These are phyloP conservation scores for Chaenocephalus aceratus DNA, from an alignment of 2,113 vertebrate species.

Conservation along the genomic window DNA sequence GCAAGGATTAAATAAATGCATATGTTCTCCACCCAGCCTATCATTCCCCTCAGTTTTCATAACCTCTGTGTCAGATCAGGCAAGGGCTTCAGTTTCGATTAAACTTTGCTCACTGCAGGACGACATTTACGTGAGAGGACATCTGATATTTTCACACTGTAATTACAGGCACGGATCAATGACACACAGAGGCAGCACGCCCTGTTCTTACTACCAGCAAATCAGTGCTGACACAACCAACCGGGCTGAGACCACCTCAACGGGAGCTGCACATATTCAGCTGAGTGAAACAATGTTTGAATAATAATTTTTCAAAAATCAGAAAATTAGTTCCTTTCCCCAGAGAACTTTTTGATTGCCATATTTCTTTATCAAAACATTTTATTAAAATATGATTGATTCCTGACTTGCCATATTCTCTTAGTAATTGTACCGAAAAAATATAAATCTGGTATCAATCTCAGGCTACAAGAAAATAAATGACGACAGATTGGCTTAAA, in stretches of 20 bases:
- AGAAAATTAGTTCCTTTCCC: not conserved
- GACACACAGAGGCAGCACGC: slow-evolving; percentile 55
- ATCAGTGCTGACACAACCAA: slow-evolving; percentile 33
- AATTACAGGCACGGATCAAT: slow-evolving; percentile 78
- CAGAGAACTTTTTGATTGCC: too few species aligned
- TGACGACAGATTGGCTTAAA: not conserved
- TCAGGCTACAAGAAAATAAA: too few species aligned
- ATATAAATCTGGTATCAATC: too few species aligned
- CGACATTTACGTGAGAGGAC: slow-evolving; percentile 74
- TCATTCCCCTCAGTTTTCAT: slow-evolving; percentile 58
- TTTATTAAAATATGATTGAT: too few species aligned
- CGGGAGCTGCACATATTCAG: not conserved
- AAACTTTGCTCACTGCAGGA: slow-evolving; percentile 67
- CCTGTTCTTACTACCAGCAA: slow-evolving; percentile 7
- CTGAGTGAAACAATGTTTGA: not conserved
- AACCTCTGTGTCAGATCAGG: slow-evolving; percentile 60
- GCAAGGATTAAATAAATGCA: not conserved
- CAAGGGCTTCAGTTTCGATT: slow-evolving; percentile 70
- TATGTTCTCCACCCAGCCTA: slow-evolving; percentile 9
- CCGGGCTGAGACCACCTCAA: slow-evolving; percentile 6
- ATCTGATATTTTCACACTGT: slow-evolving; percentile 77
- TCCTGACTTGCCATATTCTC: too few species aligned
- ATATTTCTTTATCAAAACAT: too few species aligned
- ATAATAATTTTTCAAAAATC: not conserved
- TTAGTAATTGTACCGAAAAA: too few species aligned